Percentiles rank a stretch among this genome's conserved stretches.
phyloP scores from a whole-genome alignment of 2,797 vertebrate species.

The Amazonetta brasiliensis region DNA sequence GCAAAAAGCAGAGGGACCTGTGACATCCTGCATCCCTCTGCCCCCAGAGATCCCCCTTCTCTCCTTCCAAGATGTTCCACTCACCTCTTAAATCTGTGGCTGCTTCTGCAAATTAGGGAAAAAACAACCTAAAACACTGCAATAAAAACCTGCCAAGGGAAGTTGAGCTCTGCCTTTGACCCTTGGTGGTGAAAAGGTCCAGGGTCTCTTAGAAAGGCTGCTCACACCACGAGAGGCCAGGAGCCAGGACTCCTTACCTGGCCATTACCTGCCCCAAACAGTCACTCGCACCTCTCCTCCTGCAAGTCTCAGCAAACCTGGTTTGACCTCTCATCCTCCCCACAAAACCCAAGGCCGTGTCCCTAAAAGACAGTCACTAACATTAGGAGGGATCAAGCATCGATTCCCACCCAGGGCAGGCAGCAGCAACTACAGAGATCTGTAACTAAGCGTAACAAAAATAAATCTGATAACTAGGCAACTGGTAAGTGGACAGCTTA shows the following conservation, averaged over 20 bases:
- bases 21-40: not conserved
- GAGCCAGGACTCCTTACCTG: not conserved
- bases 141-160: not conserved
- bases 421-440: not conserved
- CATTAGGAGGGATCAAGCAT: rapidly evolving
- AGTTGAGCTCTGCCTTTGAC: not conserved
- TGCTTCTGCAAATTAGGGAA: not conserved
- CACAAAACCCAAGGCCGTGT: not conserved
- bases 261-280: not conserved
- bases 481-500: constrained; percentile 20
- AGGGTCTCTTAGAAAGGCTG: not conserved
- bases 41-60: not conserved
- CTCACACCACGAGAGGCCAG: not conserved
- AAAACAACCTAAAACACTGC: not conserved
- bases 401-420: not conserved
- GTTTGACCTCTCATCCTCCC: not conserved
- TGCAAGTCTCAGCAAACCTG: not conserved
- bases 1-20: not conserved
- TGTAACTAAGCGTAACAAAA: not conserved
- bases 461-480: not conserved
- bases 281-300: not conserved
- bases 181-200: not conserved
- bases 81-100: not conserved
- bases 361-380: not conserved
- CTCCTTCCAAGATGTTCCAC: not conserved